phyloP scores from a whole-genome alignment of 1,140 invertebrate genomes.

The Microplitis mediator region DNA sequence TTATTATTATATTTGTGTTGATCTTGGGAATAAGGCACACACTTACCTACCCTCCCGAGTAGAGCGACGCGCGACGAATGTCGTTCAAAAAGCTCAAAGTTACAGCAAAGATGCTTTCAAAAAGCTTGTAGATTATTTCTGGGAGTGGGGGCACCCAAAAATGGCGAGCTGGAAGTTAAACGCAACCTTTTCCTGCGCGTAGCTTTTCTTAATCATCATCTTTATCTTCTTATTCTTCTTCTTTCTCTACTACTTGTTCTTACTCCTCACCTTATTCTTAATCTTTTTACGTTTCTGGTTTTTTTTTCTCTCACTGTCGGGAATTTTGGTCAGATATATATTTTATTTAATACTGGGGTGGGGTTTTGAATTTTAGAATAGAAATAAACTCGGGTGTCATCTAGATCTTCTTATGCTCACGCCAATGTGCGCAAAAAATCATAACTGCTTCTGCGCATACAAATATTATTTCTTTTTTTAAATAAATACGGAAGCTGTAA shows the following conservation, averaged over 20 bases:
- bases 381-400: background rate
- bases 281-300: too few species aligned
- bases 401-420: background rate
- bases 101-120: background rate
- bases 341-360: background rate
- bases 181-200: background rate
- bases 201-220: conserved; percentile 1
- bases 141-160: conserved; percentile 59
- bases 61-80: conserved; percentile 58
- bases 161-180: conserved; percentile 50
- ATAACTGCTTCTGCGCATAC: conserved; percentile 3
- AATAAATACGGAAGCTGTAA: too few species aligned
- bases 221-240: background rate
- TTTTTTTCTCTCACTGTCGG: too few species aligned
- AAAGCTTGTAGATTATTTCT: conserved; percentile 18
- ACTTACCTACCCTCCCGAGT: conserved; percentile 60
- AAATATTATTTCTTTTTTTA: background rate
- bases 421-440: conserved; percentile 24
- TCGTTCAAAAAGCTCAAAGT: conserved; percentile 30
- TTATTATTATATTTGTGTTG: background rate
- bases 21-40: conserved; percentile 20
- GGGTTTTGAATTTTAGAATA: background rate
- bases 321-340: too few species aligned
- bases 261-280: background rate
- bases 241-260: background rate